phyloP scores from a whole-genome alignment of 2,113 vertebrate genomes.

The Columba livia region DNA sequence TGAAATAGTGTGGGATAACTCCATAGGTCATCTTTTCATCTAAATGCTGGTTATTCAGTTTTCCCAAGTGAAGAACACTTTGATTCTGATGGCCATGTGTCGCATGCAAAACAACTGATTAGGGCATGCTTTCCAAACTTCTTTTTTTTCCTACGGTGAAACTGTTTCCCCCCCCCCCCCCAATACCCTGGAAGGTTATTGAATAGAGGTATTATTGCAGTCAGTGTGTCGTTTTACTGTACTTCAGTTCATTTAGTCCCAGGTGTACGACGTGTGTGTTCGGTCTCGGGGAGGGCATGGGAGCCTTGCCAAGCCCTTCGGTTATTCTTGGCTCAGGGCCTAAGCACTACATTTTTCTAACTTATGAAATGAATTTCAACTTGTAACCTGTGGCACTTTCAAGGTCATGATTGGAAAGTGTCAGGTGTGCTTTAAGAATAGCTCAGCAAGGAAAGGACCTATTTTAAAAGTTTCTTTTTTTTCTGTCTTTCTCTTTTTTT shows the following conservation, averaged over 20 bases:
- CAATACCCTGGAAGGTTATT: constrained; percentile 20
- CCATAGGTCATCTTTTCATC: not conserved
- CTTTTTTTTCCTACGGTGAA: not conserved
- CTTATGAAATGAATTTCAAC: constrained; percentile 67
- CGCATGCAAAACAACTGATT: not conserved
- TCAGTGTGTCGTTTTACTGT: constrained; percentile 64
- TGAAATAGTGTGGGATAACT: constrained; percentile 3
- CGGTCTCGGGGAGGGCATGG: constrained; percentile 38
- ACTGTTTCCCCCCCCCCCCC: too few relatives aligned
- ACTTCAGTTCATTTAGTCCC: constrained; percentile 67
- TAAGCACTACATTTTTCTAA: constrained; percentile 69
- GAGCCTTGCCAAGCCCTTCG: constrained; percentile 60
- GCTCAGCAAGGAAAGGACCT: constrained; percentile 24
- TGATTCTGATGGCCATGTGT: not conserved
- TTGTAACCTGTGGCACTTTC: constrained; percentile 69
- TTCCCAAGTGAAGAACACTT: constrained; percentile 3
- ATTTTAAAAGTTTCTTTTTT: constrained; percentile 50
- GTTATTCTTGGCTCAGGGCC: constrained; percentile 62
- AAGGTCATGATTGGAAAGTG: constrained; percentile 67
- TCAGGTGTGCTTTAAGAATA: constrained; percentile 69
- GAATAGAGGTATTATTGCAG: constrained; percentile 66
- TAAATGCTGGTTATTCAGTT: not conserved
- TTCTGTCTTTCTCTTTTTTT: not conserved
- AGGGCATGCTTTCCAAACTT: not conserved
- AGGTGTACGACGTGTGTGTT: constrained; percentile 67